Evolutionary conservation across 2,113 vertebrate species (phyloP).

Genomic region (Hepsetus odoe): DNA sequence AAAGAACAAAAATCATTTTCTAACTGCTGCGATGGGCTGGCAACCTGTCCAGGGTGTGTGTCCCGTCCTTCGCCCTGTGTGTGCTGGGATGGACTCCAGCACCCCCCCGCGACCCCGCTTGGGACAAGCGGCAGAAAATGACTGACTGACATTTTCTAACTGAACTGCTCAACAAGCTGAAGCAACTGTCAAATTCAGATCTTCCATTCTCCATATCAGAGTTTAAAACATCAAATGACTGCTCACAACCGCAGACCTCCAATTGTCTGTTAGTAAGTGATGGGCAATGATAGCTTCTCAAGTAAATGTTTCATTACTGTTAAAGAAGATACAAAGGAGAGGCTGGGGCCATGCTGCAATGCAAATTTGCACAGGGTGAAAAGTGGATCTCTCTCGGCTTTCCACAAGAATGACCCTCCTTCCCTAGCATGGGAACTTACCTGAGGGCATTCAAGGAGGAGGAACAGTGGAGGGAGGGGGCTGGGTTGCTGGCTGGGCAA

Average conservation of each 20-base stretch:
- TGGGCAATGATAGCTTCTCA: background rate
- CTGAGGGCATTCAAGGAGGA: slow-evolving; percentile 46
- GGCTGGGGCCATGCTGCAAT: slow-evolving; percentile 23
- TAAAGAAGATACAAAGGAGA: background rate
- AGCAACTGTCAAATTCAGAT: background rate
- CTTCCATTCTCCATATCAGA: background rate
- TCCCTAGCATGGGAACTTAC: slow-evolving; percentile 27
- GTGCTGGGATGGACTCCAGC: no score
- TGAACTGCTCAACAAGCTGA: background rate
- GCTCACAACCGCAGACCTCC: background rate
- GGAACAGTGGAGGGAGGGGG: slow-evolving; percentile 64
- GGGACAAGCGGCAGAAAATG: no score
- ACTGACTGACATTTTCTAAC: no score
- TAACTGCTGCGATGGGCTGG: no score
- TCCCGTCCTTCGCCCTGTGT: no score
- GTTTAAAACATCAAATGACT: background rate
- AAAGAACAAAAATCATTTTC: background rate
- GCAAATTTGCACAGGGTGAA: slow-evolving; percentile 10
- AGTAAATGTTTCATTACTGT: slow-evolving; percentile 21
- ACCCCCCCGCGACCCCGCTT: no score
- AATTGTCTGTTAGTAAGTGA: background rate
- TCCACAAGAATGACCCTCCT: slow-evolving; percentile 11
- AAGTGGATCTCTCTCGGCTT: slow-evolving; percentile 18
- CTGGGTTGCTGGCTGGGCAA: slow-evolving; percentile 56
- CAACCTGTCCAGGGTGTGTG: no score